Evolutionary conservation across 2,888 invertebrate genomes (phyloP).

Genomic region (Polyploca ridens): DNA sequence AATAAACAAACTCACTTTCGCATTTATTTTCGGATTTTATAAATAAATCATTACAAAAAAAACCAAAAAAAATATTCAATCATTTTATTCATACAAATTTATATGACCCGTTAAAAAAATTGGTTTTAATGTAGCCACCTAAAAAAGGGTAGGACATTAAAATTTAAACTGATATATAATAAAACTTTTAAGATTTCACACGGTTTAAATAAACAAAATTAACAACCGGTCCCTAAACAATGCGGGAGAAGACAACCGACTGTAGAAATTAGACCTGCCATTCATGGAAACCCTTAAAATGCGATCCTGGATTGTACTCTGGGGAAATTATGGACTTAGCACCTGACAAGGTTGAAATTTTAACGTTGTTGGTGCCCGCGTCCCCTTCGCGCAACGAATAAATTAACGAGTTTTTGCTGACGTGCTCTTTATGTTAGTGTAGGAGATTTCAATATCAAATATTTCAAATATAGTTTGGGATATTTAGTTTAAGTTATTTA

Average conservation of each 20-base stretch:
- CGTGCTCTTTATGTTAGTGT: conserved; percentile 46
- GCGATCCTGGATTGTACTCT: conserved; percentile 76
- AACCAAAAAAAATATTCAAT: too few species aligned
- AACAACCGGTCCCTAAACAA: conserved; percentile 36
- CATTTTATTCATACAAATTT: too few species aligned
- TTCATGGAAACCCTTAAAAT: conserved; percentile 81
- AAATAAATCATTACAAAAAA: too few species aligned
- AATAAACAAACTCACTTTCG: too few species aligned
- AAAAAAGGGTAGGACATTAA: too few species aligned
- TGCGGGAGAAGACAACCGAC: conserved; percentile 48
- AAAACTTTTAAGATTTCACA: conserved; percentile 49
- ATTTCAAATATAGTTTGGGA: not conserved
- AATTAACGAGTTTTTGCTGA: conserved; percentile 71
- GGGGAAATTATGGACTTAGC: conserved; percentile 84
- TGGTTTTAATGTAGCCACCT: not conserved
- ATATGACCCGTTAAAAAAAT: too few species aligned
- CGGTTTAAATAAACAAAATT: conserved; percentile 49
- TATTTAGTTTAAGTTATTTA: not conserved
- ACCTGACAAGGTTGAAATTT: conserved; percentile 83
- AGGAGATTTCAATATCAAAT: conserved; percentile 32
- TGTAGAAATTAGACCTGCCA: conserved; percentile 74
- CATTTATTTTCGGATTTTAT: too few species aligned
- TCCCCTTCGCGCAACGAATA: conserved; percentile 69
- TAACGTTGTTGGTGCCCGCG: conserved; percentile 66
- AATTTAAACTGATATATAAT: too few species aligned